A percentile compares a stretch with the other conserved stretches of the same genome.
phyloP scores from a whole-genome alignment of 2,797 vertebrate genomes.

The Emys orbicularis region DNA sequence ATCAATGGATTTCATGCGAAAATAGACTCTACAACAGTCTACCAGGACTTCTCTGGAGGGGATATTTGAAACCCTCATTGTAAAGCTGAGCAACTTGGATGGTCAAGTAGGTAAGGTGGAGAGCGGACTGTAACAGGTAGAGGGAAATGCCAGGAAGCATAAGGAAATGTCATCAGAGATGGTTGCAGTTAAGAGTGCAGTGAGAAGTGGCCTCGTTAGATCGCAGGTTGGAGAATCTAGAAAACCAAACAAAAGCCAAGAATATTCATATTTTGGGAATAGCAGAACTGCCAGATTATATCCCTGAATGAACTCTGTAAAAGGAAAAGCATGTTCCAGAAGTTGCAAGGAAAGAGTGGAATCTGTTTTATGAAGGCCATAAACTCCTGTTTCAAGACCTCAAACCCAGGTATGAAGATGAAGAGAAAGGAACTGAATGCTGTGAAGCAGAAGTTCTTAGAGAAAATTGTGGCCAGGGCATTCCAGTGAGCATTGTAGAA shows the following conservation, averaged over 20 bases:
- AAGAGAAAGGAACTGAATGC: slow-evolving; percentile 11
- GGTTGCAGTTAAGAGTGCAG: not conserved
- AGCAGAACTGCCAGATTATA: not conserved
- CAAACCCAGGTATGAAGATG: slow-evolving; percentile 20
- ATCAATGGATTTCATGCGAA: not conserved
- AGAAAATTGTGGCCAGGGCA: slow-evolving; percentile 17
- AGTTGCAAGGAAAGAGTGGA: not conserved
- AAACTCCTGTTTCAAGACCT: not conserved
- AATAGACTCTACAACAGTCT: not conserved
- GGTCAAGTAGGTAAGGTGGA: not conserved
- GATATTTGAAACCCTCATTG: not conserved
- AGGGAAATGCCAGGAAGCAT: slow-evolving; percentile 10
- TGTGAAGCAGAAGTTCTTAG: slow-evolving; percentile 14
- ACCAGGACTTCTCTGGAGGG: slow-evolving; percentile 10
- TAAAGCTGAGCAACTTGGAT: not conserved
- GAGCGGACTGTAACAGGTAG: not conserved
- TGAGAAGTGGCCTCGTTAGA: not conserved
- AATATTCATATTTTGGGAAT: not conserved
- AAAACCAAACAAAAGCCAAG: slow-evolving; percentile 38
- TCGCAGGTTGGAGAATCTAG: not conserved
- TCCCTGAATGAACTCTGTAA: not conserved
- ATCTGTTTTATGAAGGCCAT: not conserved
- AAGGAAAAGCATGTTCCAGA: not conserved
- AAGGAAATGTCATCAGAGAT: slow-evolving; percentile 38
- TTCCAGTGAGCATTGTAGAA: slow-evolving; percentile 11